Percentiles rank a stretch among this genome's conserved stretches.
These are phyloP conservation scores for Pectinophora gossypiella DNA, from an alignment of 1,140 invertebrate genomes.

Conservation along the genomic window DNA sequence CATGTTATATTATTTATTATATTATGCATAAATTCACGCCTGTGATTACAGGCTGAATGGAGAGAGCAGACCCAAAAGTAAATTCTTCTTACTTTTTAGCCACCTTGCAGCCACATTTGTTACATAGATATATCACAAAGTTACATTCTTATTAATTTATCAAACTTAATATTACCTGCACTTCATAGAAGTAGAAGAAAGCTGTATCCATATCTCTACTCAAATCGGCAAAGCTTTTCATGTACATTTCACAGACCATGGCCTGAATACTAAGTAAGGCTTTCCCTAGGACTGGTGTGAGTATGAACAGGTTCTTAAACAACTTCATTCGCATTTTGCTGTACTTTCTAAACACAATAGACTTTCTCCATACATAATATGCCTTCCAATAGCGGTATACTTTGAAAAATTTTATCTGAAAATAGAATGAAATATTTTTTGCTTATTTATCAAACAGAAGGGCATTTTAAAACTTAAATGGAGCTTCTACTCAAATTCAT, in stretches of 20 bases:
- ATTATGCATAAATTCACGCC: constrained; percentile 1
- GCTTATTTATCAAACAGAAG: not conserved
- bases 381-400: constrained; percentile 88
- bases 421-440: not conserved
- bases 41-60: no score
- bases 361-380: constrained; percentile 87
- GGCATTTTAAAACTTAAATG: no score
- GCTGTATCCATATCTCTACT: constrained; percentile 75
- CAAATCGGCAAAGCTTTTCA: constrained; percentile 78
- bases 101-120: not conserved
- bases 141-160: no score
- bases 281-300: constrained; percentile 82
- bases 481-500: no score
- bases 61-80: no score
- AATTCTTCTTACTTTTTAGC: no score
- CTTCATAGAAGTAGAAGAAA: constrained; percentile 81
- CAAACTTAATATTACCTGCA: constrained; percentile 76
- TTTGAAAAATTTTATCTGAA: constrained; percentile 83
- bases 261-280: constrained; percentile 82
- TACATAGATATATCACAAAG: no score
- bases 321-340: constrained; percentile 76
- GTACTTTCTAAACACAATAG: constrained; percentile 82
- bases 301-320: constrained; percentile 82
- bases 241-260: constrained; percentile 81
- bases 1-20: not conserved